Evolutionary conservation across 2,888 invertebrate genomes (phyloP).

Genomic region (Emmelina monodactyla): DNA sequence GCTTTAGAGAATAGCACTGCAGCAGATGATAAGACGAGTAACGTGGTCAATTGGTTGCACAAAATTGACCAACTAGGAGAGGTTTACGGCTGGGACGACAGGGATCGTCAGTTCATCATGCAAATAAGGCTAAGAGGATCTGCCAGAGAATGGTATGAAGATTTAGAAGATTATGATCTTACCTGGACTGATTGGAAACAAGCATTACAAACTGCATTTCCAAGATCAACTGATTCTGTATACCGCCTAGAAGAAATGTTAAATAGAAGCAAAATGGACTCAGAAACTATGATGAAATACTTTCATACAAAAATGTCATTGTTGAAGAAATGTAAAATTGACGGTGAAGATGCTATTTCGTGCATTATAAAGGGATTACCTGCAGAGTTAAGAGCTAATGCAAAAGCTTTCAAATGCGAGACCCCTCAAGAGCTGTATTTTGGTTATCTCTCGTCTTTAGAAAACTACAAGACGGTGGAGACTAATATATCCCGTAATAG

Average conservation of each 20-base stretch:
- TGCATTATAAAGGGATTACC: conserved; percentile 18
- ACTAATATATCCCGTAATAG: neutral
- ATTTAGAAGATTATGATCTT: conserved; percentile 18
- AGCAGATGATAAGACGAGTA: conserved; percentile 13
- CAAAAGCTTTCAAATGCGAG: conserved; percentile 18
- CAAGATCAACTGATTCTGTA: conserved; percentile 20
- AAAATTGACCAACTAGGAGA: conserved; percentile 23
- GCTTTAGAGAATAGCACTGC: too few relatives aligned
- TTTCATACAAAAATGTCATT: conserved; percentile 20
- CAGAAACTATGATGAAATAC: conserved; percentile 24
- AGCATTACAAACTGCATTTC: conserved; percentile 14
- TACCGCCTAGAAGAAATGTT: conserved; percentile 22
- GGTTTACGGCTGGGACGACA: conserved; percentile 18
- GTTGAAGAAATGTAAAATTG: conserved; percentile 17
- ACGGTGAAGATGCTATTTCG: conserved; percentile 15
- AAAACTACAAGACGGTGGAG: conserved; percentile 15
- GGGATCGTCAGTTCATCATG: conserved; percentile 15
- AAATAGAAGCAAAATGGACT: conserved; percentile 16
- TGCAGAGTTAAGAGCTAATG: conserved; percentile 15
- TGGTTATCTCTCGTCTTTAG: conserved; percentile 16
- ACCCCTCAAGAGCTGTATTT: conserved; percentile 17
- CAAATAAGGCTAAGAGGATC: conserved; percentile 18
- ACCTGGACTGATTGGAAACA: conserved; percentile 23
- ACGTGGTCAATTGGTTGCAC: conserved; percentile 19
- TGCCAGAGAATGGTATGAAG: conserved; percentile 19